Evolutionary conservation across 2,113 vertebrate genomes (phyloP).

Genomic region (Saguinus imperator): DNA sequence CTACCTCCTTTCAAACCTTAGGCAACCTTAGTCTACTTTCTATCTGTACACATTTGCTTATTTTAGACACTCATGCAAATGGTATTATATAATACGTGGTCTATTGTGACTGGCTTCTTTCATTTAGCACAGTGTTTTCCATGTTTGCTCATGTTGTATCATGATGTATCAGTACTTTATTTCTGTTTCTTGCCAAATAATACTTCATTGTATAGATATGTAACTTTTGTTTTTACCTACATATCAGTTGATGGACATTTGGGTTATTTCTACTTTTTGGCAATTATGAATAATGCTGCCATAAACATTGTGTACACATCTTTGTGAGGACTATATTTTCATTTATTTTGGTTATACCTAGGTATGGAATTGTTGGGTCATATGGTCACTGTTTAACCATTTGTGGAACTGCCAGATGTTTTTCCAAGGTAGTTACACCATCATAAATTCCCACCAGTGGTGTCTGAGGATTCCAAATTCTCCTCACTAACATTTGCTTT

Average conservation of each 20-base stretch:
- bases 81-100: not conserved
- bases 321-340: not conserved
- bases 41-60: not conserved
- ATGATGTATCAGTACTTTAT: not conserved
- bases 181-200: not conserved
- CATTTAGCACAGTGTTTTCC: not conserved
- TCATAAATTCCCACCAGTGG: not conserved
- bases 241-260: not conserved
- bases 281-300: not conserved
- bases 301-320: not conserved
- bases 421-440: not conserved
- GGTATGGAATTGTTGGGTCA: not conserved
- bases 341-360: not conserved
- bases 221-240: not conserved
- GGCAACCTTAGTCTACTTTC: not conserved
- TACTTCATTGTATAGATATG: not conserved
- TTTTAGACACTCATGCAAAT: not conserved
- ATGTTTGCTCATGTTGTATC: not conserved
- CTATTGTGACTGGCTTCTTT: not conserved
- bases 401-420: not conserved
- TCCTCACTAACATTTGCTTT: not conserved
- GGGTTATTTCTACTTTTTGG: not conserved
- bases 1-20: not conserved
- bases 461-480: not conserved
- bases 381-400: not conserved